Base-by-base conservation (phyloP, 1,140 invertebrate genomes). In the Polypedilum vanderplanki region DNA sequence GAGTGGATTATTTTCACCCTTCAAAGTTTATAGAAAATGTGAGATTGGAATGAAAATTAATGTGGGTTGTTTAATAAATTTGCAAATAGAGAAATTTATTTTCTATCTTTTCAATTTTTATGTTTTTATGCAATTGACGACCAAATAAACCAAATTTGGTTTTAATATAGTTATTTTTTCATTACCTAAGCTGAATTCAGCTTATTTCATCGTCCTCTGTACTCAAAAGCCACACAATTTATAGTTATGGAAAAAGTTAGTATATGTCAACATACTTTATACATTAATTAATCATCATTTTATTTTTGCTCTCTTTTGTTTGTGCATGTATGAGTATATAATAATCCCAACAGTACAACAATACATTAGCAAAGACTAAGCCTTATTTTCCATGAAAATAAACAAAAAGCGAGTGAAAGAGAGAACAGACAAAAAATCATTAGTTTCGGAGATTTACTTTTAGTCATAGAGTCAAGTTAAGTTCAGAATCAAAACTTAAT, bases 251-350 rank as follows among this genome's bases (percentile, higher is more conserved):
- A 3, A 57, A 46, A 57, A 57, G n/a, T 12, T 57, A 57, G 12
- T 57, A 57, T 57, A 57, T 57, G 46, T 57, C 46, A 57, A 57
- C 46, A 57, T 57, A n/a, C n/a, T n/a, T 57, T n/a, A 4, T 57
- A n/a, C 12, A 57, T 57, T 57, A 57, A 57, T 57, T 57, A n/a
- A 4, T 57, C 46, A 57, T 57, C 46, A 57, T 57, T n/a, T 57
- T 57, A n/a, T 57, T 12, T 33, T 33, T 33, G 24, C 24, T n/a
- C n/a, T n/a, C 24, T 33, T 33, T 33, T 33, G 24, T 33, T 1
- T 5, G 1, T 33, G 24, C 24, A 5, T 33, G 5, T 33, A 5
- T 3, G 24, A 33, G 24, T 33, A 33, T 33, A 33, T 33, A 33
- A 33, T 33, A 33, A 33, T 33, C 24, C 24, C 24, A n/a, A 33